A percentile compares a stretch with the other conserved stretches of the same genome.
Conservation (phyloP, 2,797 vertebrate genomes). For the Oryzias dopingdopingensis region DNA sequence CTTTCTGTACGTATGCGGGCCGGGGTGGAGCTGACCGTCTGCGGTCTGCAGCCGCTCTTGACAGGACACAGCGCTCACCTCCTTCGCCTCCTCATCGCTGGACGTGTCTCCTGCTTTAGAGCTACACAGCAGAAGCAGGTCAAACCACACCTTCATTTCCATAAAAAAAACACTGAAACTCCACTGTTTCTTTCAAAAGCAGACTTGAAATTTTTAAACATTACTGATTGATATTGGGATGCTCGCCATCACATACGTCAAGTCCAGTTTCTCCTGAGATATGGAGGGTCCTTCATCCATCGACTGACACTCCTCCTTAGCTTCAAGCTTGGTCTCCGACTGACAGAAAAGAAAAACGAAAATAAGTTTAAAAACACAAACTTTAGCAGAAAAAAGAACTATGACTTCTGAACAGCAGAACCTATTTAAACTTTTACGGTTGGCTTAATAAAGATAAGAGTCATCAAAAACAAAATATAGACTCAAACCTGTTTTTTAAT, state of each 20-base stretch:
- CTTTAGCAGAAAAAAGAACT: too few relatives aligned
- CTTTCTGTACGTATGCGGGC: slow-evolving; percentile 87
- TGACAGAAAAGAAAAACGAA: slow-evolving; percentile 33
- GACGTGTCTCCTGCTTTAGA: slow-evolving; percentile 86
- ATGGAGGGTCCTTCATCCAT: slow-evolving; percentile 75
- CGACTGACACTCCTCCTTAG: slow-evolving; percentile 80
- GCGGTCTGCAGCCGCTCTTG: slow-evolving; percentile 76
- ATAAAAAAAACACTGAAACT: neutral
- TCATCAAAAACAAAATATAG: too few relatives aligned
- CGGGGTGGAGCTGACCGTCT: slow-evolving; percentile 70
- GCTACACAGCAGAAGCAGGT: slow-evolving; percentile 53
- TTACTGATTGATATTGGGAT: neutral
- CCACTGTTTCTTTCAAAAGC: neutral
- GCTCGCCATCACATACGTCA: slow-evolving; percentile 63
- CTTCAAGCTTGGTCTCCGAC: slow-evolving; percentile 89
- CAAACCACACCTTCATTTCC: too few relatives aligned
- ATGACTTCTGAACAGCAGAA: too few relatives aligned
- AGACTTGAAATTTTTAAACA: neutral
- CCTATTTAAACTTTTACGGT: too few relatives aligned
- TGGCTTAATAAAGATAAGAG: too few relatives aligned
- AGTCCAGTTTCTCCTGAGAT: slow-evolving; percentile 76
- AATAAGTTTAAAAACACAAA: too few relatives aligned
- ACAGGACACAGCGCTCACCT: slow-evolving; percentile 80
- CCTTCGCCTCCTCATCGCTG: slow-evolving; percentile 90
- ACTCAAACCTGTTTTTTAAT: too few relatives aligned